A percentile compares a stretch with the other conserved stretches of the same genome.
Evolutionary conservation across 2,113 vertebrate species (phyloP).

Genomic region (Pao palembangensis): DNA sequence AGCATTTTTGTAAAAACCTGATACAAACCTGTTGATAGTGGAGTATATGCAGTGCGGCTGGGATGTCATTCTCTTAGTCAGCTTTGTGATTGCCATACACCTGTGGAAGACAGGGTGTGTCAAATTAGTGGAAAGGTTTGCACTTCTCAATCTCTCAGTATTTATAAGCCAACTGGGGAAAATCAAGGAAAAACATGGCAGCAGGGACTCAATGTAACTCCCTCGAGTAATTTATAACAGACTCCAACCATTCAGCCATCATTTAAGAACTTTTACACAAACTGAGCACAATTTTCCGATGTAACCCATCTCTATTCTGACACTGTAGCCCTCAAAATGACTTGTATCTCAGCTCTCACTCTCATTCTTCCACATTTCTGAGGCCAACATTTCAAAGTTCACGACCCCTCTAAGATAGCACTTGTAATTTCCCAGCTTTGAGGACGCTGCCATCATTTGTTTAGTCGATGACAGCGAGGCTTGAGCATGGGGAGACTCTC

Average conservation of each 20-base stretch:
- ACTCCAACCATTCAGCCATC: slow-evolving; percentile 32
- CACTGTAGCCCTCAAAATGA: neutral
- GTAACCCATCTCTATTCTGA: neutral
- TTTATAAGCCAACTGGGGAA: slow-evolving; percentile 28
- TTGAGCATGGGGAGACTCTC: neutral
- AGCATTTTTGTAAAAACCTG: neutral
- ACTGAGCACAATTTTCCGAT: slow-evolving; percentile 13
- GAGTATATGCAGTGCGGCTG: slow-evolving; percentile 64
- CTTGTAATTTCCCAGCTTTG: slow-evolving; percentile 36
- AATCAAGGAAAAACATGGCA: slow-evolving; percentile 29
- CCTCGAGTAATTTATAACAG: slow-evolving; percentile 27
- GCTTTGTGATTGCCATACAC: slow-evolving; percentile 61
- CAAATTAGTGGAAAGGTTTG: no score
- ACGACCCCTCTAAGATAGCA: slow-evolving; percentile 37
- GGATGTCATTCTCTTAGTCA: slow-evolving; percentile 79
- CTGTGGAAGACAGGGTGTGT: slow-evolving; percentile 50
- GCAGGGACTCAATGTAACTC: slow-evolving; percentile 13
- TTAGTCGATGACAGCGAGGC: slow-evolving; percentile 26
- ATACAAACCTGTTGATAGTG: slow-evolving; percentile 72
- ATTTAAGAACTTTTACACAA: slow-evolving; percentile 3
- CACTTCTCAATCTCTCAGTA: neutral
- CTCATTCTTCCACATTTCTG: slow-evolving; percentile 31
- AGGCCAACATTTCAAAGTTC: slow-evolving; percentile 51
- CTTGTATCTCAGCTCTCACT: neutral
- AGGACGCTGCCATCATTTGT: slow-evolving; percentile 31